These are phyloP conservation scores for Hemicordylus capensis DNA, from an alignment of 2,113 vertebrate species.

Conservation along the genomic window DNA sequence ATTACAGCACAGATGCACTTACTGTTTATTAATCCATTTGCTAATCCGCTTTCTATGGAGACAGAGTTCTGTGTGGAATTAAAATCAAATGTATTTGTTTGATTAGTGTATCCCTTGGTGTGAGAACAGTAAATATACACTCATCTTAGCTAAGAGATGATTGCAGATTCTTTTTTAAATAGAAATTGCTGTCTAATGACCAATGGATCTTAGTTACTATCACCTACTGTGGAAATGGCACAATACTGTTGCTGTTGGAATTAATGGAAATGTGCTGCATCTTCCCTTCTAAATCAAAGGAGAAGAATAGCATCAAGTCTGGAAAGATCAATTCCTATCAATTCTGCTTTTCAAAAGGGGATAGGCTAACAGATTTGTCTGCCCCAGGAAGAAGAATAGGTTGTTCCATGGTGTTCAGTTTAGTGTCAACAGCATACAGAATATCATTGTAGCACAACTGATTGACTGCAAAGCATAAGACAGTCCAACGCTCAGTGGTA, in stretches of 20 bases:
- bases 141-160: background rate
- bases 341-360: too few species aligned
- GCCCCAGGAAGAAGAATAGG: background rate
- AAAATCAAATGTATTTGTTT: background rate
- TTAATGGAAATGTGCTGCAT: background rate
- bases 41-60: constrained; percentile 2
- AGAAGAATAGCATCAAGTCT: background rate
- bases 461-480: background rate
- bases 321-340: background rate
- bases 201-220: background rate
- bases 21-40: constrained; percentile 9
- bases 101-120: background rate
- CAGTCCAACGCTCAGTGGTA: background rate
- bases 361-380: background rate
- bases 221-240: background rate
- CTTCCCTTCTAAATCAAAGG: background rate
- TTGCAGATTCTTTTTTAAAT: background rate
- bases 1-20: background rate
- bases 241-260: background rate
- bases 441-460: background rate
- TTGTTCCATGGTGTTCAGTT: background rate
- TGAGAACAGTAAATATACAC: background rate
- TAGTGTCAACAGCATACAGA: background rate
- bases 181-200: background rate
- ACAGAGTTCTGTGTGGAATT: background rate